A percentile compares a stretch with the other conserved stretches of the same genome.
These are phyloP conservation scores for Odiellus spinosus DNA, from an alignment of 2,888 invertebrate genomes.

Conservation along the genomic window DNA sequence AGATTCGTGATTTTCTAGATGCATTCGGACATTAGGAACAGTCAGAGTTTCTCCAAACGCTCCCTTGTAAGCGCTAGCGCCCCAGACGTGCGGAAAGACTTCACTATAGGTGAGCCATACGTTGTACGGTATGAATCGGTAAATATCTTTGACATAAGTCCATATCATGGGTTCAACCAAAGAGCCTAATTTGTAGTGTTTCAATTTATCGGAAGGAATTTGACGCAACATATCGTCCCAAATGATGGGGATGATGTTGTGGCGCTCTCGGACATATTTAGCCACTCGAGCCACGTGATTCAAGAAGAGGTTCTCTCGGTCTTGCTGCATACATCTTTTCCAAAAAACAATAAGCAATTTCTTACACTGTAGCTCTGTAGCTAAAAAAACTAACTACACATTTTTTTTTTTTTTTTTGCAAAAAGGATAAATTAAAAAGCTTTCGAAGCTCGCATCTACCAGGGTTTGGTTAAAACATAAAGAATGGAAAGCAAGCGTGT, in stretches of 20 bases:
- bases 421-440: too few relatives aligned
- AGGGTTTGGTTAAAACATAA: too few relatives aligned
- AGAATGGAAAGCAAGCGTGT: too few relatives aligned
- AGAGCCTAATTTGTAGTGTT: constrained; percentile 40
- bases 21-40: constrained; percentile 47
- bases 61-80: constrained; percentile 57
- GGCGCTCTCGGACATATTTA: constrained; percentile 41
- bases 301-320: constrained; percentile 14
- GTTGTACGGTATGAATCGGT: constrained; percentile 32
- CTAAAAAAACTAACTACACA: too few relatives aligned
- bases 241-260: constrained; percentile 45
- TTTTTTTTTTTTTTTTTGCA: too few relatives aligned
- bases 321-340: constrained; percentile 11
- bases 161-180: constrained; percentile 64
- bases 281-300: constrained; percentile 34
- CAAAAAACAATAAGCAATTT: too few relatives aligned
- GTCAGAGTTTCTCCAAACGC: constrained; percentile 53
- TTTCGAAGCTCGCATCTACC: too few relatives aligned
- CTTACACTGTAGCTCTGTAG: too few relatives aligned
- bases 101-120: constrained; percentile 51
- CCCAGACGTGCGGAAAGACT: constrained; percentile 52
- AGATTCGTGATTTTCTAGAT: constrained; percentile 50
- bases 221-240: constrained; percentile 69
- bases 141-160: constrained; percentile 58
- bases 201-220: constrained; percentile 41